These are phyloP conservation scores for Mionectes macconnelli DNA, from an alignment of 2,113 vertebrate genomes.

Conservation along the genomic window DNA sequence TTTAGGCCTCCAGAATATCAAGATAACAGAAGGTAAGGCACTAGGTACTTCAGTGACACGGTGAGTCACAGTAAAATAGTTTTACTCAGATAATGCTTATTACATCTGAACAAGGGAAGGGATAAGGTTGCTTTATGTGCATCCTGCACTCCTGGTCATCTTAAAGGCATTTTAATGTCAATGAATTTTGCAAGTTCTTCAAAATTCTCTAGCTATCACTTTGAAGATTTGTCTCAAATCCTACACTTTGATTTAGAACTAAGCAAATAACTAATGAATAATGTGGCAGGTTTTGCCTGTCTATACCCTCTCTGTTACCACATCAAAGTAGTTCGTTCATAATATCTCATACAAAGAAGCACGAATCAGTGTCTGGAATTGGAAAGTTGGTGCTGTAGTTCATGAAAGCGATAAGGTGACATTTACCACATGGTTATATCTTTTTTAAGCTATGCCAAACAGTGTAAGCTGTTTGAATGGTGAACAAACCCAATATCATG, in stretches of 20 bases:
- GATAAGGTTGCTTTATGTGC: not conserved
- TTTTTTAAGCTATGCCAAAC: not conserved
- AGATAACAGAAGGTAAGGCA: slow-evolving; percentile 79
- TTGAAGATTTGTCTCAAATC: not conserved
- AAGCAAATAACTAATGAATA: not conserved
- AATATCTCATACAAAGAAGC: not conserved
- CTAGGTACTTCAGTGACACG: not conserved
- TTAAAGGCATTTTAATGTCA: not conserved
- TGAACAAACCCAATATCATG: not conserved
- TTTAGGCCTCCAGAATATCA: slow-evolving; percentile 74
- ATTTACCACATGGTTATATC: not conserved
- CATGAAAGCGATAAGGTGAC: not conserved
- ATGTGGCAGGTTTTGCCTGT: not conserved
- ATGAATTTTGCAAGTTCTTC: not conserved
- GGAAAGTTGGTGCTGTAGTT: not conserved
- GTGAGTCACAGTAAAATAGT: not conserved
- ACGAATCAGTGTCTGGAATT: not conserved
- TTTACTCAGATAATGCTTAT: not conserved
- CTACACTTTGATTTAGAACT: not conserved
- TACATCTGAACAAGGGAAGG: not conserved
- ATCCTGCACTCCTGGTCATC: not conserved
- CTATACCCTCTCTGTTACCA: not conserved
- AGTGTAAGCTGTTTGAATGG: not conserved
- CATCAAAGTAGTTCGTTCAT: not conserved
- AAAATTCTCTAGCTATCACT: not conserved